Base-by-base conservation (phyloP, 2,797 vertebrate genomes). In the Parauchenoglanis ngamensis region DNA sequence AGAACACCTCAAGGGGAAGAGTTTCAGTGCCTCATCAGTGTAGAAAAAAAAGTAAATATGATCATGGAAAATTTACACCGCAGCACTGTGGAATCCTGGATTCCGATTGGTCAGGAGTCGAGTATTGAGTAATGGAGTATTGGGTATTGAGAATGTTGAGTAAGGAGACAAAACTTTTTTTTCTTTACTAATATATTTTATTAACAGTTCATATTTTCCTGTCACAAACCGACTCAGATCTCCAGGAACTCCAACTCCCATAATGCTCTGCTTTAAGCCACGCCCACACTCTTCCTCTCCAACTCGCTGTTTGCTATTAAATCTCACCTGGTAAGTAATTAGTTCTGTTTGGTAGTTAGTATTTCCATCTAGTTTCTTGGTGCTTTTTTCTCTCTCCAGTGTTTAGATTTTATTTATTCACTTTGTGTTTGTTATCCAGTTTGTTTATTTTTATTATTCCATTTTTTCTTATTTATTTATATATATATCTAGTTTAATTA, bases 1-100 rank as follows among this genome's bases (percentile, higher is more conserved):
- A 59, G 10, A 57, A 92, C 94, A 94, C 91, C 94, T 91, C 72
- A 75, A 93, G 94, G 93, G 57, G 1, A 83, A 61, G 25, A 85
- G 12, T n/a, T 19, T 31, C 40, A 31, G 4, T 61, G 7, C 8
- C 6, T 49, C 28, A 6, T 23, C 35, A 23, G 17, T 28, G 7
- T 13, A 4, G 63, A n/a, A 65, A 65, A 25, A 46, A 67, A 31
- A 31, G 17, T 7, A 40, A 70, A 70, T 12, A 0, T 28, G 67
- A 70, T 70, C 15, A 17, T 68, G 67, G 67, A 35, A 11, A 5
- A 13, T 54, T 2, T 54, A 17, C 49, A 54, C 49, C 72, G 49
- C 21, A 73, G 40, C 2, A 0, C 68, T 72, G 35, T 10, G 46
- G n/a, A 23, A 56, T 56, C 19, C 76, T 56, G 28, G n/a, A 19